phyloP scores from a whole-genome alignment of 2,113 vertebrate species.

The Eptesicus fuscus region DNA sequence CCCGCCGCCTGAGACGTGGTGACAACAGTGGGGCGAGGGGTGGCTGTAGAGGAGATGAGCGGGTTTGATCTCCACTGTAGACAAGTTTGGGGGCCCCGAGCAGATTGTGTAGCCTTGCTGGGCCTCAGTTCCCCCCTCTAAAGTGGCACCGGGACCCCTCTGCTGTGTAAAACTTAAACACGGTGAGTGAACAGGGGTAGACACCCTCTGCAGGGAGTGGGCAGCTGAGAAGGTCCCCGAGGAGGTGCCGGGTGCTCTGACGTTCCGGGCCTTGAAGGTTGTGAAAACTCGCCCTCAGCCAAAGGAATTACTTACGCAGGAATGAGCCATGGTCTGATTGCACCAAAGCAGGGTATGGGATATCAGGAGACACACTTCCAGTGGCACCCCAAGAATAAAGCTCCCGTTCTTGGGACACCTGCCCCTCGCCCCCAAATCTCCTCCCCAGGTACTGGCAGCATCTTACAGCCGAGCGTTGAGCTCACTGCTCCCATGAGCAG shows the following conservation, averaged over 20 bases:
- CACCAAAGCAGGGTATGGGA: neutral
- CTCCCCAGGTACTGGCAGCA: too few species aligned
- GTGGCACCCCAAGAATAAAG: neutral
- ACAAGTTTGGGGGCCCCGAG: neutral
- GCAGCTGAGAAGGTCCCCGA: neutral
- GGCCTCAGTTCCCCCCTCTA: neutral
- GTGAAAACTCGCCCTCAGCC: neutral
- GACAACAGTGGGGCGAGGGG: rapidly evolving
- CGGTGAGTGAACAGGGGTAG: neutral
- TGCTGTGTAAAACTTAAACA: neutral
- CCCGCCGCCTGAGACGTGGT: neutral
- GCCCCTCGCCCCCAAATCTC: neutral
- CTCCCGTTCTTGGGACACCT: neutral
- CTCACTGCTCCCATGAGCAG: neutral
- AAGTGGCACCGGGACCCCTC: neutral
- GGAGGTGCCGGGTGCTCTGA: neutral
- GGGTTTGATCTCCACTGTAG: neutral
- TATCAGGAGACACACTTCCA: neutral
- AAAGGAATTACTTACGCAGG: neutral
- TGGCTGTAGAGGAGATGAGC: neutral
- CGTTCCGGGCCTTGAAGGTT: neutral
- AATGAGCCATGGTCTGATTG: neutral
- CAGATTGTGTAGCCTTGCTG: neutral
- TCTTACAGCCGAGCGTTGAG: neutral
- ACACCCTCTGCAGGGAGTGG: neutral